Base-by-base conservation (phyloP, 1,140 invertebrate genomes). In the Planococcus citri region DNA sequence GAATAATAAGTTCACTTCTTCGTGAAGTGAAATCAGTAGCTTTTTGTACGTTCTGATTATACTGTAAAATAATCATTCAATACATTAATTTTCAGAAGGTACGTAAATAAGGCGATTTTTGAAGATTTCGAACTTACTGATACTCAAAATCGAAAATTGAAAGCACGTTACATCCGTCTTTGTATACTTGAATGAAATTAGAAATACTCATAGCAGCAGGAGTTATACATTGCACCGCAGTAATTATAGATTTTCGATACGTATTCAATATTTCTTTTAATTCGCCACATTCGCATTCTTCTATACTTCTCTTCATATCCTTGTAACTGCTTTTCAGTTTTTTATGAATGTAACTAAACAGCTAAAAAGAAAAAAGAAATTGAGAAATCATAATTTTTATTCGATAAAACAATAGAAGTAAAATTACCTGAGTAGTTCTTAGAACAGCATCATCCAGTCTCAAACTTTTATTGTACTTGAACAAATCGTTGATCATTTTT, bases 391-490 rank as follows among this genome's bases (percentile, higher is more conserved):
- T 24, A 51, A 70, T 71, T 57, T 17, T 60, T 4, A 3, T 64
- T 10, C 22, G 3, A 58, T 73, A 72, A 3, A 72, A 20, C 60
- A 69, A 27, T 21, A 78, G 74, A 17, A 87, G 74, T 14, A 84
- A 82, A 29, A 80, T 51, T n/a, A 80, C 21, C 77, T 74, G 9
- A 91, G 75, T 78, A 93, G 90, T 69, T 85, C 78, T 58, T 81
- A 78, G 76, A 91, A 93, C 71, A 83, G 79, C 1, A 88, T 86
- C 74, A 92, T 88, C 69, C 87, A 73, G 12, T 76, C 79, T 73
- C 91, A 87, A 20, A 92, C 81, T 64, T 82, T 84, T 0, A 81
- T 78, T 37, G 92, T 75, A 25, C 4, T 24, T 3, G 25, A 64
- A 64, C 70, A 93, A 83, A 51, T 74, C 84, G 83, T 0, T 78